These are phyloP conservation scores for Lanistes nyassanus DNA, from an alignment of 1,140 invertebrate genomes.

Conservation along the genomic window DNA sequence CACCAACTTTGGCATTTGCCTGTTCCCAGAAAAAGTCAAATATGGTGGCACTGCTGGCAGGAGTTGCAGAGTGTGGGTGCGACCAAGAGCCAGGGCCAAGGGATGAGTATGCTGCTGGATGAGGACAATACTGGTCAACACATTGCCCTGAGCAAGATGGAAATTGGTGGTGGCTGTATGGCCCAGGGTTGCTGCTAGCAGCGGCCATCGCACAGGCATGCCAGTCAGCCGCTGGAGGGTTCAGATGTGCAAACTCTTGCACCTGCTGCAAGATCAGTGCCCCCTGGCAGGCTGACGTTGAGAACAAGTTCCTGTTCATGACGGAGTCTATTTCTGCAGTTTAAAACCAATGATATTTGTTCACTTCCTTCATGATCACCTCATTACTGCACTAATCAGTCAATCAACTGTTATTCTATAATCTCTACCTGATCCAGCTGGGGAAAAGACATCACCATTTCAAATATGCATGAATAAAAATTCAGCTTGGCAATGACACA, in stretches of 20 bases:
- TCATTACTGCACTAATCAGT: too few species aligned
- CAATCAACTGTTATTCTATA: too few species aligned
- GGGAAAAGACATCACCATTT: too few species aligned
- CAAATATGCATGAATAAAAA: too few species aligned
- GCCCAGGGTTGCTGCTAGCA: not conserved
- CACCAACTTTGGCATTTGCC: conserved; percentile 20
- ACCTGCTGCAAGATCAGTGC: conserved; percentile 21
- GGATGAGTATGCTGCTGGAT: not conserved
- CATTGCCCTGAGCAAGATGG: not conserved
- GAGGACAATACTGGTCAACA: not conserved
- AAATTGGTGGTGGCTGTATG: not conserved
- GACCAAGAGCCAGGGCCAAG: not conserved
- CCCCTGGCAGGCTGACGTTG: conserved; percentile 3
- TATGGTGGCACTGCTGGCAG: conserved; percentile 17
- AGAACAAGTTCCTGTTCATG: conserved; percentile 1
- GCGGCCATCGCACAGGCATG: not conserved
- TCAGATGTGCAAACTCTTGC: not conserved
- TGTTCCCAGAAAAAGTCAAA: conserved; percentile 38
- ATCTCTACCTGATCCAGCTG: too few species aligned
- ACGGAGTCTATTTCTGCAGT: too few species aligned
- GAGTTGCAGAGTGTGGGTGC: not conserved
- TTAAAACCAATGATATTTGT: too few species aligned
- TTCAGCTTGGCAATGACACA: too few species aligned
- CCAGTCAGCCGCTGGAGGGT: not conserved
- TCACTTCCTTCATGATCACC: too few species aligned